Evolutionary conservation across 1,140 invertebrate species (phyloP), one percentile per base, ranked within the genome.

Genomic region (Hermatobates lingyangjiaoensis): DNA sequence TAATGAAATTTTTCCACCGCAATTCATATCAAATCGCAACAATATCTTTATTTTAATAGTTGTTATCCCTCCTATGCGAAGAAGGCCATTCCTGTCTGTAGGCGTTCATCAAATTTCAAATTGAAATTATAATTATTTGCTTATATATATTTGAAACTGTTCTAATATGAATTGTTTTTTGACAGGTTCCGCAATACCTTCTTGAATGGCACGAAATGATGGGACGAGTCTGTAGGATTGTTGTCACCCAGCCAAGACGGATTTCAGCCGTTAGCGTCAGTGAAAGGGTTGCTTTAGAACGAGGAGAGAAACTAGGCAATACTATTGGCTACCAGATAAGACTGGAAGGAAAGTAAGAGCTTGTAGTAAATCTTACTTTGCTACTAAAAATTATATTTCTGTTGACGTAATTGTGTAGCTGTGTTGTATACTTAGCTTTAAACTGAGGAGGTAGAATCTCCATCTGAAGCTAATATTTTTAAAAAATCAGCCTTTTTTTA

Each of bases 311-410:
- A 56, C 69, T 93, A 48, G 92, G 92, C 0, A 75, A 81, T 56
- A 86, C 83, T 0, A 80, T 95, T 21, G 93, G 93, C 10, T 98
- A 96, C 66, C 90, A 97, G 64, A 92, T 98, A 57, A 74, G 89
- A 40, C 66, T 93, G 50, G 88, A 92, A 63, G 83, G 79, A 59
- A 63, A 59, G 62, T 63, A 57, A n/a, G n/a, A n/a, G n/a, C n/a
- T n/a, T n/a, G n/a, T n/a, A n/a, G n/a, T n/a, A n/a, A 48, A 30
- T 66, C 18, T n/a, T n/a, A n/a, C n/a, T n/a, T n/a, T n/a, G n/a
- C n/a, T n/a, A n/a, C 21, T 48, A 20, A 51, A n/a, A 24, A 27
- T 27, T 49, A 14, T 14, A 15, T 48, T 27, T 21, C 14, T 7
- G 18, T 7, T 10, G 7, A 21, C 20, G 20, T 45, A 20, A 45